Evolutionary conservation across 2,113 vertebrate genomes (phyloP).

Genomic region (Nothobranchius furzeri): DNA sequence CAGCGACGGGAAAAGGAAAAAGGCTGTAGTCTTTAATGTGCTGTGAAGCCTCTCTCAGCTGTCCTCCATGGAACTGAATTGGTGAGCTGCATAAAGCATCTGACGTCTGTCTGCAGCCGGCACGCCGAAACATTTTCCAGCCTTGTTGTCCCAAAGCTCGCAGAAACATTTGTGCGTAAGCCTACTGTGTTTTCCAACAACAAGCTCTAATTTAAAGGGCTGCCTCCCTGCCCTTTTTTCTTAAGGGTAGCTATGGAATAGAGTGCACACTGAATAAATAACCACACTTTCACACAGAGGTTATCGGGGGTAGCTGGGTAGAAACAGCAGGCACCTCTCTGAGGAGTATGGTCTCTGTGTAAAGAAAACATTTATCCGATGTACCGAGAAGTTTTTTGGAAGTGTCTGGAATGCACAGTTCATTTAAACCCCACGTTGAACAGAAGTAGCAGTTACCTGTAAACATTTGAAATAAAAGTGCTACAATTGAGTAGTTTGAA

Average conservation of each 20-base stretch:
- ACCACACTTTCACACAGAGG: slow-evolving; percentile 56
- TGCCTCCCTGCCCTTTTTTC: slow-evolving; percentile 46
- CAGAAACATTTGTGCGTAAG: slow-evolving; percentile 59
- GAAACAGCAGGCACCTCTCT: slow-evolving; percentile 47
- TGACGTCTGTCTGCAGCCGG: slow-evolving; percentile 55
- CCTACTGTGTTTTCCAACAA: slow-evolving; percentile 54
- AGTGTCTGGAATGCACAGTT: neutral
- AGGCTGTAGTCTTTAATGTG: slow-evolving; percentile 46
- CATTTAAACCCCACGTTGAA: no score
- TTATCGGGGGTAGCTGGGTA: slow-evolving; percentile 53
- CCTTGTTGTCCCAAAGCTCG: slow-evolving; percentile 59
- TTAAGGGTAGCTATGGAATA: slow-evolving; percentile 51
- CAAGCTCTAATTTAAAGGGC: slow-evolving; percentile 65
- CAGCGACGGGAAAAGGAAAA: slow-evolving; percentile 52
- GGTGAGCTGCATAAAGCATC: slow-evolving; percentile 64
- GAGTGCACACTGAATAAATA: slow-evolving; percentile 68
- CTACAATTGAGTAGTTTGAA: no score
- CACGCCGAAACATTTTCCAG: slow-evolving; percentile 53
- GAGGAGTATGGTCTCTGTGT: slow-evolving; percentile 45
- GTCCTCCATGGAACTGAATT: slow-evolving; percentile 49
- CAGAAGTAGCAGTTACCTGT: no score
- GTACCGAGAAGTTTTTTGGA: slow-evolving; percentile 6
- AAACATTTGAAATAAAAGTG: no score
- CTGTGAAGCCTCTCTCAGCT: slow-evolving; percentile 42
- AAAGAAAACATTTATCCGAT: slow-evolving; percentile 51